Conservation (phyloP, 2,888 invertebrate genomes). For the Strigamia crassipes region DNA sequence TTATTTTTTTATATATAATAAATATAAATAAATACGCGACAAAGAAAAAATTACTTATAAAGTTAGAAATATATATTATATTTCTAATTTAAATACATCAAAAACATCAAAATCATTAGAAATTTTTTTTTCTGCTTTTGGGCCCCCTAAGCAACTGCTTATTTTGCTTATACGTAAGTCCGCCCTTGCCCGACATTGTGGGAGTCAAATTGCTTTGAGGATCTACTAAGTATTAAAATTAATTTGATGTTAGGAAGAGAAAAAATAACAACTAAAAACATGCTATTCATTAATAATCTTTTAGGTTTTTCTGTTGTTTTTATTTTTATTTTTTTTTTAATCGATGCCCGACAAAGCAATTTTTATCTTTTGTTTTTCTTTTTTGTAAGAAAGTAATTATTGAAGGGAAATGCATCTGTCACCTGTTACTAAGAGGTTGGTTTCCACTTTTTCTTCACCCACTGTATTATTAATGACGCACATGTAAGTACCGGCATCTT, state of each 20-base stretch:
- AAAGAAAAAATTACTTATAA: too few species aligned
- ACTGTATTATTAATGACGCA: slow-evolving; percentile 95
- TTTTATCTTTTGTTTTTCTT: background rate
- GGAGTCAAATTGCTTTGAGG: too few species aligned
- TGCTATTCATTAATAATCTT: background rate
- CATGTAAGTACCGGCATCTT: slow-evolving; percentile 91
- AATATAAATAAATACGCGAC: too few species aligned
- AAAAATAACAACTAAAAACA: background rate
- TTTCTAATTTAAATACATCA: too few species aligned
- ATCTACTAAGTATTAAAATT: background rate
- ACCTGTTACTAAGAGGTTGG: slow-evolving; percentile 84
- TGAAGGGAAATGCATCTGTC: slow-evolving; percentile 49
- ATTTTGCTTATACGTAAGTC: too few species aligned
- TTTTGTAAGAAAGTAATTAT: background rate
- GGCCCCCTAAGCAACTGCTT: too few species aligned
- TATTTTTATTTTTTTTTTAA: background rate
- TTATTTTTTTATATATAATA: too few species aligned
- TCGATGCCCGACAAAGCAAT: background rate
- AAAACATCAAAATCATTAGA: too few species aligned
- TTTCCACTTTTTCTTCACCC: slow-evolving; percentile 87
- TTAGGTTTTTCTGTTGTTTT: background rate
- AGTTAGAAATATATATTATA: too few species aligned
- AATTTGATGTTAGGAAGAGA: background rate
- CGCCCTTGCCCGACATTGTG: too few species aligned
- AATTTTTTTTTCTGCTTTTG: too few species aligned